Conservation (phyloP, 2,888 invertebrate genomes). For the Falcaria lacertinaria region DNA sequence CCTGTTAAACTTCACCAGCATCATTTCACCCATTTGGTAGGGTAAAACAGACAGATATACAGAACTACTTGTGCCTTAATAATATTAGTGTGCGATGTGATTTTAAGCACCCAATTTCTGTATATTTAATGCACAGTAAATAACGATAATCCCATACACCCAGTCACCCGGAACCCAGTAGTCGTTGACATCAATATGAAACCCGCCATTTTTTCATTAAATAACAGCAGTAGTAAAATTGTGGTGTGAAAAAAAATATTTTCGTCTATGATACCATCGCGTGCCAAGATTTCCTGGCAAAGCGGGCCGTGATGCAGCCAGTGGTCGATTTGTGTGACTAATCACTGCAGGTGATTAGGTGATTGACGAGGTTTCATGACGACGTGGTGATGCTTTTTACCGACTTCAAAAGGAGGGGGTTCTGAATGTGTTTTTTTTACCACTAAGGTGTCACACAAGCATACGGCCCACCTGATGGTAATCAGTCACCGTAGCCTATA, state of each 20-base stretch:
- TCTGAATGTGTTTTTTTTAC: too few relatives aligned
- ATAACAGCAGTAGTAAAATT: slow-evolving; percentile 10
- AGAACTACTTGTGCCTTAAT: too few relatives aligned
- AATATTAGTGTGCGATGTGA: too few relatives aligned
- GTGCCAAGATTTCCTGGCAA: slow-evolving; percentile 50
- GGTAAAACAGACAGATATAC: too few relatives aligned
- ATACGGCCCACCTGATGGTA: too few relatives aligned
- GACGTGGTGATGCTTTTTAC: not conserved
- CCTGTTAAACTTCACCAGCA: too few relatives aligned
- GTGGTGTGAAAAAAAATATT: slow-evolving; percentile 35
- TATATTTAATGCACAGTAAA: not conserved
- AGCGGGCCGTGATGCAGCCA: slow-evolving; percentile 6
- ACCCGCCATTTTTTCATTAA: slow-evolving; percentile 17
- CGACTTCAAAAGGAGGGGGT: too few relatives aligned
- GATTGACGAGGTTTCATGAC: not conserved
- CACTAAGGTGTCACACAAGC: too few relatives aligned
- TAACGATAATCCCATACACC: not conserved
- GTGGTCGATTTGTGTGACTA: slow-evolving; percentile 5
- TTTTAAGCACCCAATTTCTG: too few relatives aligned
- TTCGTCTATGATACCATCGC: slow-evolving; percentile 30
- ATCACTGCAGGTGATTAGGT: slow-evolving; percentile 1
- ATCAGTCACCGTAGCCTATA: too few relatives aligned
- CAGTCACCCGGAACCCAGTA: not conserved
- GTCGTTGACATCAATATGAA: slow-evolving; percentile 23
- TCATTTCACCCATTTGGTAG: too few relatives aligned